Evolutionary conservation across 2,113 vertebrate genomes (phyloP).

Genomic region (Alligator sinensis): DNA sequence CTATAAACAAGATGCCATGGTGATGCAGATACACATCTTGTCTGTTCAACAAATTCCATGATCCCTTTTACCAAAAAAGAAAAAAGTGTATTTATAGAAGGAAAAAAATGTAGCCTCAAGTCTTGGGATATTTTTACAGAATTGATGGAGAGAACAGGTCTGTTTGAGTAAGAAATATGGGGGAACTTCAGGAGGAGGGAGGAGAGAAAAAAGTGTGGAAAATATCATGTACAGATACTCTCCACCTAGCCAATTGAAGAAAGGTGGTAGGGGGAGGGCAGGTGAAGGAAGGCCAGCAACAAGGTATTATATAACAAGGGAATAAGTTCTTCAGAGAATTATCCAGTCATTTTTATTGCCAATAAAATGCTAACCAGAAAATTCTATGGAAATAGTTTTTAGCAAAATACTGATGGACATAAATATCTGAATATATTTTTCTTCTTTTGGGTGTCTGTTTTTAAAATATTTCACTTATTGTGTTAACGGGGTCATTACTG

Average conservation of each 20-base stretch:
- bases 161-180: background rate
- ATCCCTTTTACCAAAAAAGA: background rate
- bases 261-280: background rate
- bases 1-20: background rate
- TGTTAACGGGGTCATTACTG: background rate
- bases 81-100: background rate
- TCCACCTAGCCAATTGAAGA: too few species aligned
- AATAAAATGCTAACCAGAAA: background rate
- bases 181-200: background rate
- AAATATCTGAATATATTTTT: too few species aligned
- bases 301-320: background rate
- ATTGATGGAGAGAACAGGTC: background rate
- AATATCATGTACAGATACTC: too few species aligned
- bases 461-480: too few species aligned
- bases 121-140: background rate
- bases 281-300: background rate
- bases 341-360: background rate
- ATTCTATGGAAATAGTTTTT: background rate
- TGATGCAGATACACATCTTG: background rate
- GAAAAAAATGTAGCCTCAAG: background rate
- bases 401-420: too few species aligned
- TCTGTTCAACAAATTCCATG: background rate
- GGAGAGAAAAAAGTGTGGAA: background rate
- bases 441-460: too few species aligned
- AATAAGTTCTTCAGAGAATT: background rate